Base-by-base conservation (phyloP, 2,888 invertebrate genomes). In the Clanis bilineata region DNA sequence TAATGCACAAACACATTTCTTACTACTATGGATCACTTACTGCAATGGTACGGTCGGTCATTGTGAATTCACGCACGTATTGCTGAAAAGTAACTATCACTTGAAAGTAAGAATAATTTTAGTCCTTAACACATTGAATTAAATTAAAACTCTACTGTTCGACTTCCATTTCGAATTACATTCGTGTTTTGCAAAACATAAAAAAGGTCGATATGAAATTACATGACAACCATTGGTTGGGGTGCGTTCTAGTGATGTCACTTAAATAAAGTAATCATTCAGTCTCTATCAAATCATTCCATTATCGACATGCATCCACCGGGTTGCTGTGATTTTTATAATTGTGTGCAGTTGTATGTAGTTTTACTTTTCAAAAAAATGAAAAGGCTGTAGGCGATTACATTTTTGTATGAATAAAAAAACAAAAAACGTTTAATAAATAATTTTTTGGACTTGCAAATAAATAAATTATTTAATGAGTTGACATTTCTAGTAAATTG, bases 41-140 rank as follows among this genome's bases (percentile, higher is more conserved):
- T 65, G 90, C 86, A 71, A 89, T 89, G 22, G 84, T 74, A 71
- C 89, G 83, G 61, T 90, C 90, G 59, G 83, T 73, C 88, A 90
- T 90, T 59, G 64, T 74, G 45, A 43, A 55, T 62, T 18, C 39
- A 54, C 38, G 25, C 22, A 38, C 18, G 28, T 6, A 56, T 1
- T 28, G 18, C 10, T 28, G n/a, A 57, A 9, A 44, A 43, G 3
- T 3, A 59, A 44, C 6, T 15, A 10, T 15, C n/a, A 3, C 5
- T 23, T 55, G 3, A 44, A 15, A 18, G 15, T 39, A 25, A 25
- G 4, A 6, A 18, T 9, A 18, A 39, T 51, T 25, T 39, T 9
- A 18, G 25, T 18, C 39, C 39, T 18, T 25, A 6, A 21, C 12
- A 18, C 15, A 51, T 18, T 28, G 18, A 51, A 28, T 4, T 51